Evolutionary conservation across 2,888 invertebrate species (phyloP).

Genomic region (Theodoxus fluviatilis): DNA sequence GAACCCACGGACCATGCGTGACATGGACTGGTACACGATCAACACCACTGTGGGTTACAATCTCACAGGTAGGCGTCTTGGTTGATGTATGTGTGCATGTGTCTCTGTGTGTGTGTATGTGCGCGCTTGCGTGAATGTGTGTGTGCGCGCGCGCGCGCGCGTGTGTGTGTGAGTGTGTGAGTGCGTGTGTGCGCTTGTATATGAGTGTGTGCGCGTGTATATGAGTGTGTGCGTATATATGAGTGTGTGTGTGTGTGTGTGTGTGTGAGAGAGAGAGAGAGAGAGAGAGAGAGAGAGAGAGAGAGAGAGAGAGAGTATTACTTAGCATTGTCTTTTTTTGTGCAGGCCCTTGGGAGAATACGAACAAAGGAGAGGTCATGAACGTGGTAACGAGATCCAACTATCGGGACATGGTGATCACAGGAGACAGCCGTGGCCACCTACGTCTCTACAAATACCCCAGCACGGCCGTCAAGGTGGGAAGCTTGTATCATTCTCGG

Average conservation of each 20-base stretch:
- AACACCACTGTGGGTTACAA: constrained; percentile 45
- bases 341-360: constrained; percentile 57
- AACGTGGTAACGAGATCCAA: constrained; percentile 47
- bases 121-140: no score
- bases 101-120: no score
- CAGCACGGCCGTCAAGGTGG: constrained; percentile 27
- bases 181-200: no score
- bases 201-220: no score
- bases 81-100: no score
- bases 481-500: background rate
- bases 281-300: no score
- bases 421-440: constrained; percentile 88
- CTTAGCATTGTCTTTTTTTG: constrained; percentile 1
- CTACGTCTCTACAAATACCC: constrained; percentile 87
- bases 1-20: constrained; percentile 38
- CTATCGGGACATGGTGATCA: constrained; percentile 77
- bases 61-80: constrained; percentile 40
- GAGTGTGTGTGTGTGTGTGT: constrained; percentile 1
- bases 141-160: no score
- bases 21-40: constrained; percentile 47
- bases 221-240: no score
- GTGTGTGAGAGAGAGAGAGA: background rate
- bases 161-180: no score
- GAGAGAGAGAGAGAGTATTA: background rate
- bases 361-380: constrained; percentile 49